Base-by-base conservation (phyloP, 35 echinoderm and acorn worm genomes). In the Strongylocentrotus purpuratus region DNA sequence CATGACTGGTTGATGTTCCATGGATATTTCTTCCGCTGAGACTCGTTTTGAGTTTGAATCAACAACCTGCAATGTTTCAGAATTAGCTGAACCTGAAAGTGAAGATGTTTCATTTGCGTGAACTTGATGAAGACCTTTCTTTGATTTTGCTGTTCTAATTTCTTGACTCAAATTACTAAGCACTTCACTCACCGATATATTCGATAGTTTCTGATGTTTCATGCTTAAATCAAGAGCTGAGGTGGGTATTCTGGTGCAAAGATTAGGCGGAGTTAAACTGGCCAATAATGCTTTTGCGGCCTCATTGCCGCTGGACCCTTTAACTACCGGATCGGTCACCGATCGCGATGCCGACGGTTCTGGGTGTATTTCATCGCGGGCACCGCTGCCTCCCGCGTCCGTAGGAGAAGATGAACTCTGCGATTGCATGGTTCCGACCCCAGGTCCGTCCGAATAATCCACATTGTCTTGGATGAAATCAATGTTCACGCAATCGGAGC, bases 381-480 rank as follows among this genome's bases (percentile, higher is more conserved):
- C 11, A 41, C 87, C 87, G 87, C 87, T 41, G 2, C 5, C n/a
- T 25, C 31, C 87, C 87, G 33, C 31, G 32, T 13, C 33, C 32
- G 87, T 89, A 5, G 33, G 31, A 17, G 32, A 89, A 17, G 32
- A 25, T 17, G 87, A 78, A 89, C 32, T 89, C 33, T 33, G 33
- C 12, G 87, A 18, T 41, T 33, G 87, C 87, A 89, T 41, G n/a
- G 33, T 20, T 89, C 32, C 87, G 15, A 89, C n/a, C 9, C 33
- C 87, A 7, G 87, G 33, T 32, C 28, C 91, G 5, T 93, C 33
- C 13, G 91, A 55, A 32, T 46, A 93, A 47, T 93, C 91, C 45
- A 93, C 91, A 93, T 93, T 93, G 20, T 58, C 91, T 93, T 93
- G 91, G 48, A 93, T 93, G 13, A 93, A 93, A 58, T 93, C 91